A percentile compares a stretch with the other conserved stretches of the same genome.
Conservation (phyloP, 2,888 invertebrate species). For the Noctua fimbriata region DNA sequence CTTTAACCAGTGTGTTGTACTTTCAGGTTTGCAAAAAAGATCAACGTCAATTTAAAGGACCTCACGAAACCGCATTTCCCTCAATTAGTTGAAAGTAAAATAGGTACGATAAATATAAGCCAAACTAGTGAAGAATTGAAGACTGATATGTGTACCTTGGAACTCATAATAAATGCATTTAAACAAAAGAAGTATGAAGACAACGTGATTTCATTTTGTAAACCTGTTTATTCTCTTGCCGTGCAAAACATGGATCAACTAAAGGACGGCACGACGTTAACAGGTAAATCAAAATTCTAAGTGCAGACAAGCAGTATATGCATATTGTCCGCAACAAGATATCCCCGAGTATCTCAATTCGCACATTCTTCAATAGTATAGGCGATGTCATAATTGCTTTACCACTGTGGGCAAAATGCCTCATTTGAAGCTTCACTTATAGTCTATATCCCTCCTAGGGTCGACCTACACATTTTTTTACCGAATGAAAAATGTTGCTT, state of each 20-base stretch:
- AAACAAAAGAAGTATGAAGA: conserved; percentile 93
- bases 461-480: background rate
- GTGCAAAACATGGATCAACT: conserved; percentile 93
- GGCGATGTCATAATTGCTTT: background rate
- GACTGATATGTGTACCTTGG: conserved; percentile 91
- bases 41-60: conserved; percentile 84
- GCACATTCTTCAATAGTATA: background rate
- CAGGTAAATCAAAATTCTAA: conserved; percentile 83
- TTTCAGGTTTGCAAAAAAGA: conserved; percentile 85
- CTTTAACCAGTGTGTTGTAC: background rate
- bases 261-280: conserved; percentile 90
- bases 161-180: conserved; percentile 94
- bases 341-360: background rate
- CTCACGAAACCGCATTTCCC: conserved; percentile 84
- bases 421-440: background rate
- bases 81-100: conserved; percentile 76
- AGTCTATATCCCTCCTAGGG: background rate
- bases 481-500: background rate
- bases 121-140: conserved; percentile 85
- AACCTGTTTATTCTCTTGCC: conserved; percentile 94
- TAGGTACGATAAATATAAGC: conserved; percentile 71
- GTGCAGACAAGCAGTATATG: background rate
- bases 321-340: background rate
- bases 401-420: background rate
- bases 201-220: conserved; percentile 91